Base-by-base conservation (phyloP, 1,140 invertebrate genomes). In the Augochlora pura region DNA sequence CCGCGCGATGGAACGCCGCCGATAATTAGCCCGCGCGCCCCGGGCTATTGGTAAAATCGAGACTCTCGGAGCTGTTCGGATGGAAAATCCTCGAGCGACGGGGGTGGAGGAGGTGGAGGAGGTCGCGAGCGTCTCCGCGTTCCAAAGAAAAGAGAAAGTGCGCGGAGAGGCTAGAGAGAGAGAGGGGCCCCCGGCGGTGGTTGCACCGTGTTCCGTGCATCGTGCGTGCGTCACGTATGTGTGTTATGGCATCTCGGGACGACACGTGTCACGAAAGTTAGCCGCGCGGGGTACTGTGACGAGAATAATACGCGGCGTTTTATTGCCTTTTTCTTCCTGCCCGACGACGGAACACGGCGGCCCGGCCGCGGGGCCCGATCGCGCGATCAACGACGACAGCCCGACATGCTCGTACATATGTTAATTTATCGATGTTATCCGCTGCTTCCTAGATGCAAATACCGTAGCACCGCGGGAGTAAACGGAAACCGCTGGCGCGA, bases 261-360 rank as follows among this genome's bases (percentile, higher is more conserved):
- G 80, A 84, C 79, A 84, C 82, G 82, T 84, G 82, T 84, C 82
- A 81, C 69, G 74, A 52, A 65, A 73, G 78, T 60, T 67, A 81
- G 59, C 73, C 73, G 71, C 42, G 64, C 4, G 1, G 1, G 32
- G 32, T 46, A 72, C 32, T 68, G 75, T 46, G 42, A 46, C 42
- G 14, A 46, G 42, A 46, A 46, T 46, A 46, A 46, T 46, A 14
- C 42, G 10, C 42, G 42, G 0, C 42, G 42, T 14, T 46, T 46
- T 46, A 46, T 46, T 46, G 14, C 2, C 42, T 46, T 46, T 46
- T 46, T 32, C 32, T 46, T 46, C 42, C 42, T 46, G 10, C 42
- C 1, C 42, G 9, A 46, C 10, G 42, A 46, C 3, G 9, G 42
- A 46, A 12, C 42, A 46, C 42, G 42, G 42, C 0, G 42, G 42